phyloP scores from a whole-genome alignment of 2,797 vertebrate species.

The Rhincodon typus region DNA sequence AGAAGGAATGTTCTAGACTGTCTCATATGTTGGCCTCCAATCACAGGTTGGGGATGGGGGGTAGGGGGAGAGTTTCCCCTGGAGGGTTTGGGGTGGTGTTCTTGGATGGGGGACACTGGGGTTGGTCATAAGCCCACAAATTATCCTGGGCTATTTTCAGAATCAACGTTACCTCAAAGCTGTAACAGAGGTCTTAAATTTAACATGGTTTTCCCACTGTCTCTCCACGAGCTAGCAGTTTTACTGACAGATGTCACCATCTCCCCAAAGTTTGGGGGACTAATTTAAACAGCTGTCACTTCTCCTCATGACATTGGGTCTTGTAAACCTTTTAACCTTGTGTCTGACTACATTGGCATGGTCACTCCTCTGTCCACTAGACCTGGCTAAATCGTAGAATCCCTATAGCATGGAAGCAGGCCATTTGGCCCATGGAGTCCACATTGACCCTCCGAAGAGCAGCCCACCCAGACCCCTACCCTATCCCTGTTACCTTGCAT shows the following conservation, averaged over 20 bases:
- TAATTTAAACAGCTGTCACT: background rate
- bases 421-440: no score
- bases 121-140: background rate
- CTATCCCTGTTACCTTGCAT: no score
- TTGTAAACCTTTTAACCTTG: background rate
- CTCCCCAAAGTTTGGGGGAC: background rate
- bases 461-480: no score
- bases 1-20: background rate
- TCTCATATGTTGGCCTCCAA: background rate
- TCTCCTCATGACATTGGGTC: background rate
- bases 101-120: background rate
- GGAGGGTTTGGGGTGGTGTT: background rate
- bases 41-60: background rate
- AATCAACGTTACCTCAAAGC: background rate
- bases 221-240: background rate
- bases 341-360: background rate
- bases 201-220: background rate
- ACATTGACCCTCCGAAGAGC: no score
- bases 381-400: background rate
- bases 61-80: background rate
- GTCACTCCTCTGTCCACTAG: background rate
- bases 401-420: no score
- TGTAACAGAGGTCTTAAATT: background rate
- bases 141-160: background rate
- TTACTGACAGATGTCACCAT: background rate